Conservation (phyloP, 2,113 vertebrate species). For the Procavia capensis region DNA sequence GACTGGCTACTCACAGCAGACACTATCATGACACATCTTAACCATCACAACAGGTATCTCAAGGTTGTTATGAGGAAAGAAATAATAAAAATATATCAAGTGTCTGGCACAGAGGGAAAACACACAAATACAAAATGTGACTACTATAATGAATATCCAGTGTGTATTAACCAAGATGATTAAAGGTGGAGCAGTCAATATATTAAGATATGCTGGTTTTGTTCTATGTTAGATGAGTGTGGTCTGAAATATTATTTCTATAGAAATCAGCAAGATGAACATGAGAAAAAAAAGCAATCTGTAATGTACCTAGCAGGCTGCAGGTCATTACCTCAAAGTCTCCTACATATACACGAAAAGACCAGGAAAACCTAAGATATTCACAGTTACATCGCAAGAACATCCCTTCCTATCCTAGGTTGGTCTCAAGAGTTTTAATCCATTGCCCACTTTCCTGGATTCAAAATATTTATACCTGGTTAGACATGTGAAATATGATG, state of each 20-base stretch:
- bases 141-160: background rate
- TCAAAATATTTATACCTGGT: constrained; percentile 47
- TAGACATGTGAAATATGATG: background rate
- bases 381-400: background rate
- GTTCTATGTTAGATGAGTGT: background rate
- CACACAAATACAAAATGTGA: background rate
- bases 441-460: background rate
- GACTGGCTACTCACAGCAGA: too few species aligned
- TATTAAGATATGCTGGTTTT: background rate
- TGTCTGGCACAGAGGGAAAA: background rate
- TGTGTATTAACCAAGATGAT: fast-evolving
- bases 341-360: background rate
- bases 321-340: background rate
- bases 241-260: background rate
- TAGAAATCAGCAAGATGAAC: background rate
- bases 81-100: background rate
- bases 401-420: background rate
- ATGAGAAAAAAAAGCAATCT: background rate
- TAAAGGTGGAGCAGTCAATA: background rate
- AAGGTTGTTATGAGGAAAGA: background rate
- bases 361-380: background rate
- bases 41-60: background rate
- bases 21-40: too few species aligned
- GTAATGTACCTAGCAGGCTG: background rate
- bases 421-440: background rate